Conservation (phyloP, 2,113 vertebrate species). For the Pangasianodon hypophthalmus region DNA sequence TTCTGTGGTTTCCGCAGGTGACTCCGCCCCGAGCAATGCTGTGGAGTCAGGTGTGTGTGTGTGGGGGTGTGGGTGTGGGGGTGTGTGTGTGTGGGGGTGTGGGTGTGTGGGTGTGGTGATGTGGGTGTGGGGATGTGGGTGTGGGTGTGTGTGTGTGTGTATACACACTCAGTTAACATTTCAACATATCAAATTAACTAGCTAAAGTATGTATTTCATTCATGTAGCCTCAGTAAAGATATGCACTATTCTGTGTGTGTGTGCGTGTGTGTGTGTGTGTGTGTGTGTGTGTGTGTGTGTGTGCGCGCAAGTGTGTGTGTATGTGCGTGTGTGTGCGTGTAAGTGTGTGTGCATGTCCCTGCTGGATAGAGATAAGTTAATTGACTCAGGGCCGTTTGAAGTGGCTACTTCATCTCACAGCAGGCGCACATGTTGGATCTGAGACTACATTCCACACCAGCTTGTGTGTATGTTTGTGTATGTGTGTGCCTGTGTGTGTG, state of each 20-base stretch:
- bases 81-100: conserved; percentile 63
- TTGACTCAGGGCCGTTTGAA: conserved; percentile 86
- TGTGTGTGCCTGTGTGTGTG: conserved; percentile 41
- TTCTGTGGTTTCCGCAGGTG: conserved; percentile 85
- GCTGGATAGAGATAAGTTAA: conserved; percentile 86
- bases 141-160: conserved; percentile 62
- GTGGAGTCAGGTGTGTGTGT: conserved; percentile 72
- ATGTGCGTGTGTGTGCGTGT: conserved; percentile 68
- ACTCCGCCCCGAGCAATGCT: conserved; percentile 74
- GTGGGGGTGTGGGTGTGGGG: conserved; percentile 62
- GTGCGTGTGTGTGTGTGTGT: conserved; percentile 51
- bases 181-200: neutral
- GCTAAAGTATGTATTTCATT: neutral
- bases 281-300: conserved; percentile 49
- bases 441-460: conserved; percentile 69
- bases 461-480: conserved; percentile 25
- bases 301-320: conserved; percentile 74
- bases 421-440: conserved; percentile 71
- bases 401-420: conserved; percentile 79
- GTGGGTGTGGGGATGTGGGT: conserved; percentile 21
- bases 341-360: conserved; percentile 79
- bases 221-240: neutral
- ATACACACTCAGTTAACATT: neutral
- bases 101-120: conserved; percentile 65
- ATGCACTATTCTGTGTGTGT: conserved; percentile 43